Base-by-base conservation (phyloP, 2,797 vertebrate genomes). In the Falco biarmicus region DNA sequence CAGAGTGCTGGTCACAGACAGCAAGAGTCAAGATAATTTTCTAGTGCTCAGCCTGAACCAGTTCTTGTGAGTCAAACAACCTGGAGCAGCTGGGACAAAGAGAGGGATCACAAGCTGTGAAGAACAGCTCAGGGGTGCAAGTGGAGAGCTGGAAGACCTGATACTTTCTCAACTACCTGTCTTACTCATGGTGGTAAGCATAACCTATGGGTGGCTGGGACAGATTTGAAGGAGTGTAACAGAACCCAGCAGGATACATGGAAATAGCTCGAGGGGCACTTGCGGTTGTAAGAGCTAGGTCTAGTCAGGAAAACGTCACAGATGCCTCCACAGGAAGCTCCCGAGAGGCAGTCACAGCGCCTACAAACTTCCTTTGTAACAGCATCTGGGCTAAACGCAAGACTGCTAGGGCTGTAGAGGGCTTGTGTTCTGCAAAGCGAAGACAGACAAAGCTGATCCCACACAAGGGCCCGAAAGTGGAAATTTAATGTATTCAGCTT, bases 121-220 rank as follows among this genome's bases (percentile, higher is more conserved):
- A 75, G 70, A 87, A 75, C 19, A 83, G 32, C 45, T 76, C 73
- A 76, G 22, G 20, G 7, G 5, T 34, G n/a, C 0, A 2, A 39
- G 7, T 7, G 14, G 41, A 57, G 31, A 93, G 39, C 11, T 47
- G 15, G 20, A 79, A 31, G 17, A 76, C 9, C 22, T 4, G 2
- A 34, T 47, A 21, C 15, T 73, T 69, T 56, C 48, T 83, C 43
- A 83, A 47, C 31, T 41, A 60, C 5, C 6, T 18, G 24, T 50
- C 43, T 78, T 20, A 39, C 24, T 21, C 3, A 6, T 0, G 0
- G 45, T 11, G 13, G 22, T 53, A 76, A n/a, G 11, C 2, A 17
- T 22, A 75, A 75, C 16, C 29, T 6, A 3, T 1, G 4, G 2
- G 1, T n/a, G n/a, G 29, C 25, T 75, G 41, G 29, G 31, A 61